Conservation (phyloP, 1,140 invertebrate genomes). For the Tetraneura akinire region DNA sequence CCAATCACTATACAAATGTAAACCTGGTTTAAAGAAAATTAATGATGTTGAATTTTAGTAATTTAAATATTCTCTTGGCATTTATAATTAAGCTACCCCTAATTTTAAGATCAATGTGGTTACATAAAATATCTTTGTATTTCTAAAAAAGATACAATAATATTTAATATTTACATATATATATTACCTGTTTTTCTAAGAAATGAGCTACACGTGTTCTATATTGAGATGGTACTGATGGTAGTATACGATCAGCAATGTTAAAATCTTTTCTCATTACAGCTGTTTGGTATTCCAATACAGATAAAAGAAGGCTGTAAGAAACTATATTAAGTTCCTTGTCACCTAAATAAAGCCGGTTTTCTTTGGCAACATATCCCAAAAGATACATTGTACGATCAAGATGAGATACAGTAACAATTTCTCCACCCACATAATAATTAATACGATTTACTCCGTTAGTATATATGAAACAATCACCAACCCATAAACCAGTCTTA, state of each 20-base stretch:
- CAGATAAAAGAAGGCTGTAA: constrained; percentile 78
- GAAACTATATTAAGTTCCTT: constrained; percentile 97
- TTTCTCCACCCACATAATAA: constrained; percentile 98
- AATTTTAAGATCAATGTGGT: too few relatives aligned
- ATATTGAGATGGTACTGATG: constrained; percentile 93
- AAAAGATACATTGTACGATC: constrained; percentile 87
- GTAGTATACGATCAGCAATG: constrained; percentile 91
- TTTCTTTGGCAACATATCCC: constrained; percentile 96
- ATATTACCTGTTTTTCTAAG: constrained; percentile 89
- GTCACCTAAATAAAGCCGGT: constrained; percentile 93
- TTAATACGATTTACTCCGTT: constrained; percentile 96
- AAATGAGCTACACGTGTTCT: constrained; percentile 97
- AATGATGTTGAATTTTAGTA: too few relatives aligned
- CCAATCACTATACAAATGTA: too few relatives aligned
- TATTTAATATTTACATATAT: not conserved
- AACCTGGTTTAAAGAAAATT: too few relatives aligned
- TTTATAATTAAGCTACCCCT: too few relatives aligned
- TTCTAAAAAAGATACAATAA: too few relatives aligned
- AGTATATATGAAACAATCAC: constrained; percentile 99
- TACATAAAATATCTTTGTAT: too few relatives aligned
- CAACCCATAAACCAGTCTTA: constrained; percentile 96
- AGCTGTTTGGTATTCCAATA: constrained; percentile 98
- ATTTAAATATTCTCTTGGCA: too few relatives aligned
- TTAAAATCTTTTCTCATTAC: constrained; percentile 98
- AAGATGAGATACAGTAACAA: constrained; percentile 96